A percentile compares a stretch with the other conserved stretches of the same genome.
Evolutionary conservation across 2,888 invertebrate species (phyloP).

Genomic region (Cephus nigrinus): DNA sequence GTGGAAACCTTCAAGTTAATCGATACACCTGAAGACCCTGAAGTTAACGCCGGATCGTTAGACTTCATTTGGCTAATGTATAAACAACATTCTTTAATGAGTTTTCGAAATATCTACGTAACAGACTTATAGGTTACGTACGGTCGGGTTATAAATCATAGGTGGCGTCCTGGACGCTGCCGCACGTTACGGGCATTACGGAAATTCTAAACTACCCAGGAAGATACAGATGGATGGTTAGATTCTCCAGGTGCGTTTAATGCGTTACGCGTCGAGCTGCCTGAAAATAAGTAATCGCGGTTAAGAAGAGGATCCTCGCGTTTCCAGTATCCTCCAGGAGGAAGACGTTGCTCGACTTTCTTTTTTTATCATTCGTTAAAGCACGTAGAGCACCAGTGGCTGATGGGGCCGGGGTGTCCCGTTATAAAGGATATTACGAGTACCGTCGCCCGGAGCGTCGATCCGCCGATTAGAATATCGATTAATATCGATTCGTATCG

Average conservation of each 20-base stretch:
- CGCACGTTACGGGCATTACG: not conserved
- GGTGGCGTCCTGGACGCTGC: not conserved
- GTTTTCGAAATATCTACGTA: not conserved
- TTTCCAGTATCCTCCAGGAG: slow-evolving; percentile 67
- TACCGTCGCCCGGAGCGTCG: slow-evolving; percentile 49
- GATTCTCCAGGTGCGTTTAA: not conserved
- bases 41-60: not conserved
- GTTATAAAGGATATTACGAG: slow-evolving; percentile 54
- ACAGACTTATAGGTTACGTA: not conserved
- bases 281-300: not conserved
- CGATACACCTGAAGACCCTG: not conserved
- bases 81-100: not conserved
- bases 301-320: slow-evolving; percentile 44
- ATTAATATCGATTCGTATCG: slow-evolving; percentile 49
- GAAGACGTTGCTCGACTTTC: slow-evolving; percentile 39
- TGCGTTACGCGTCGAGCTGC: not conserved
- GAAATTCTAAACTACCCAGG: not conserved
- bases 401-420: slow-evolving; percentile 35
- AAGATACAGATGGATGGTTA: not conserved
- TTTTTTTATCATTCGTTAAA: not conserved
- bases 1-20: not conserved
- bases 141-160: not conserved
- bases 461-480: slow-evolving; percentile 58
- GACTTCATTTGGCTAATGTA: not conserved
- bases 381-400: slow-evolving; percentile 11